A percentile compares a stretch with the other conserved stretches of the same genome.
phyloP scores from a whole-genome alignment of 2,888 invertebrate genomes.

The Lissocephala sabroskyi region DNA sequence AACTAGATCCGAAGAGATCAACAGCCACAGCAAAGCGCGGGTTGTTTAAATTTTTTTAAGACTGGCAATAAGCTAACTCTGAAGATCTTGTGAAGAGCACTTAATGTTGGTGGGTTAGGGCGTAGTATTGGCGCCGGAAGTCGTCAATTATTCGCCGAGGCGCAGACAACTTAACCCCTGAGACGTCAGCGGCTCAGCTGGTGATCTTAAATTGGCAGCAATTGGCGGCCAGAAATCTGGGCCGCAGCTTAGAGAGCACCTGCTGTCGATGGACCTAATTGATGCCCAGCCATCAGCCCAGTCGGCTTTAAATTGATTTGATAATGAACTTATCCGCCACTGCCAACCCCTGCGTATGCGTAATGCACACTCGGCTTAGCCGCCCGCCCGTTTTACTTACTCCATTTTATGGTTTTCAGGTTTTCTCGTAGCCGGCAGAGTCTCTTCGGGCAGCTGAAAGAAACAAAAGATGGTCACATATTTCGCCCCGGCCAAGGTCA shows the following conservation, averaged over 20 bases:
- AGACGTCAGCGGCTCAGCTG: too few relatives aligned
- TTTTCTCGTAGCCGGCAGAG: too few relatives aligned
- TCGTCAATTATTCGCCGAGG: too few relatives aligned
- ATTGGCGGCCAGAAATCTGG: slow-evolving; percentile 18
- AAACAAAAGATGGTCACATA: slow-evolving; percentile 11
- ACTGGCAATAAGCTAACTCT: too few relatives aligned
- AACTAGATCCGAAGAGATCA: too few relatives aligned
- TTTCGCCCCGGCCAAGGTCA: slow-evolving; percentile 30
- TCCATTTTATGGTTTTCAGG: slow-evolving; percentile 32
- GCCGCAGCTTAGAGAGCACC: slow-evolving; percentile 33
- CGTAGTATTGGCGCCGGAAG: too few relatives aligned
- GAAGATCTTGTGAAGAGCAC: too few relatives aligned
- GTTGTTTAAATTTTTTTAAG: too few relatives aligned
- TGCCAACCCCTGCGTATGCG: not conserved
- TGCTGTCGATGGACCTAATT: slow-evolving; percentile 17
- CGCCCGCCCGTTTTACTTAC: slow-evolving; percentile 12
- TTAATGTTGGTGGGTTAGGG: too few relatives aligned
- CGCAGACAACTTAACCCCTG: too few relatives aligned
- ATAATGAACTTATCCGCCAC: slow-evolving; percentile 48
- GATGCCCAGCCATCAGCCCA: slow-evolving; percentile 22
- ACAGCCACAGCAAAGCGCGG: too few relatives aligned
- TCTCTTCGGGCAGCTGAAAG: slow-evolving; percentile 27
- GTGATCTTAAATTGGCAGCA: slow-evolving; percentile 15
- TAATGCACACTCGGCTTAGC: slow-evolving; percentile 15
- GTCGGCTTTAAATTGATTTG: slow-evolving; percentile 39